Evolutionary conservation across 92 coral and sea anemone species (phyloP), one percentile per base, ranked within the genome.

Genomic region (Porites cylindrica): DNA sequence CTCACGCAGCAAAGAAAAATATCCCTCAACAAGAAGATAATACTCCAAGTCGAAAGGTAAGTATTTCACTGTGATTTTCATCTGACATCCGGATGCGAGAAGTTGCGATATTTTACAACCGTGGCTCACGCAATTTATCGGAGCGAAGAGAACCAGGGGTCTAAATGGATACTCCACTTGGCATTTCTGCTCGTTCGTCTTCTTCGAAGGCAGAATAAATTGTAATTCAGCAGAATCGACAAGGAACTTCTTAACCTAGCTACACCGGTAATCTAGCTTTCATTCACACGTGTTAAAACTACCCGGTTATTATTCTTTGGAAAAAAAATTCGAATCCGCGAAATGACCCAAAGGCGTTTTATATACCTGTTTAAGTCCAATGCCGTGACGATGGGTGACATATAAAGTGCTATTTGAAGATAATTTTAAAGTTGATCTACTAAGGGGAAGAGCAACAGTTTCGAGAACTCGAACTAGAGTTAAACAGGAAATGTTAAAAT

Each of bases 1-100:
- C 99, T 1, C 79, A 85, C 32, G 91, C 99, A 32, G 99, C 99
- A 23, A 93, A 95, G 66, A 79, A 83, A 2, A 52, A 77, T 29
- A 93, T 90, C 82, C 98, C 96, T 17, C 90, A 93, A 7, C 76
- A 75, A 21, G 91, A 72, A 71, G 84, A 72, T 20, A 81, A 75
- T 10, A 83, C 68, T 61, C 82, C 69, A 52, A 66, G 84, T 20
- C 66, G 79, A 59, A 47, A 87, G 75, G 91, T 88, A 73, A 91
- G 94, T 91, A 61, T 70, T 76, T 76, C 52, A 76, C 18, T 52
- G 84, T 50, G 71, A 66, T 58, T 75, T 75, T 69, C 70, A 18
- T n/a, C 54, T 73, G 72, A 69, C 70, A 63, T 79, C 77, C 82
- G 86, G 80, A 32, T 66, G 77, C n/a, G 77, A 56, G 56, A 81